Conservation (phyloP, 30 jellyfish, hydroid and myxozoan genomes). For the Calvadosia cruxmelitensis region DNA sequence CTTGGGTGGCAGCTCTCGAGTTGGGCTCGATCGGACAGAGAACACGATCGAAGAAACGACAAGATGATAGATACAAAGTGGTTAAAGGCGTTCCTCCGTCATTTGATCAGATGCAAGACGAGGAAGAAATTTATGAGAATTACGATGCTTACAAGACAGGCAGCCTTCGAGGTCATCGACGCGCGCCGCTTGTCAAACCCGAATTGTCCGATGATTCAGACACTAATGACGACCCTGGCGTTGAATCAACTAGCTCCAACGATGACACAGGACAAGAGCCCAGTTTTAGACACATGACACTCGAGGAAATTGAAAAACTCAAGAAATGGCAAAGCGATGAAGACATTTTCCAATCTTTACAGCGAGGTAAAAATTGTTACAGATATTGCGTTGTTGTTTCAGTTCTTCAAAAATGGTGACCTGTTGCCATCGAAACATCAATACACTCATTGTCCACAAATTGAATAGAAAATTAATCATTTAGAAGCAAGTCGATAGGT, state of each 20-base stretch:
- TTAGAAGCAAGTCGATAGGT: too few species aligned
- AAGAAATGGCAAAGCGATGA: conserved; percentile 27
- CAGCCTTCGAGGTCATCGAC: neutral
- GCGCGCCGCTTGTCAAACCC: neutral
- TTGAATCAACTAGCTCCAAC: neutral
- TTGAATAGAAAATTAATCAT: too few species aligned
- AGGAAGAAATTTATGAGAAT: neutral
- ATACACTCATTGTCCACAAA: too few species aligned
- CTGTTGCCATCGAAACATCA: too few species aligned
- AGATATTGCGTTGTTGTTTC: too few species aligned
- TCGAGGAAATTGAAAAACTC: conserved; percentile 51
- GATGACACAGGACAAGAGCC: conserved; percentile 29
- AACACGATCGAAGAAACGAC: neutral
- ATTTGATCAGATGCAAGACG: neutral
- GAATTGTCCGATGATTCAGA: neutral
- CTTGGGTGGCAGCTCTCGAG: neutral
- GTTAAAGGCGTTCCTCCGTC: neutral
- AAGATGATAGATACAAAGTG: neutral
- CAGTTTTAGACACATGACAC: conserved; percentile 56
- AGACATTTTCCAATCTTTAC: neutral
- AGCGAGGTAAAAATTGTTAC: neutral
- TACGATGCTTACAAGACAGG: neutral
- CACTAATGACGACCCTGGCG: neutral
- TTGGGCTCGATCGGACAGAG: neutral
- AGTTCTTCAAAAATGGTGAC: too few species aligned